Evolutionary conservation across 2,797 vertebrate species (phyloP), one percentile per base, ranked within the genome.

Genomic region (Microhierax caerulescens): DNA sequence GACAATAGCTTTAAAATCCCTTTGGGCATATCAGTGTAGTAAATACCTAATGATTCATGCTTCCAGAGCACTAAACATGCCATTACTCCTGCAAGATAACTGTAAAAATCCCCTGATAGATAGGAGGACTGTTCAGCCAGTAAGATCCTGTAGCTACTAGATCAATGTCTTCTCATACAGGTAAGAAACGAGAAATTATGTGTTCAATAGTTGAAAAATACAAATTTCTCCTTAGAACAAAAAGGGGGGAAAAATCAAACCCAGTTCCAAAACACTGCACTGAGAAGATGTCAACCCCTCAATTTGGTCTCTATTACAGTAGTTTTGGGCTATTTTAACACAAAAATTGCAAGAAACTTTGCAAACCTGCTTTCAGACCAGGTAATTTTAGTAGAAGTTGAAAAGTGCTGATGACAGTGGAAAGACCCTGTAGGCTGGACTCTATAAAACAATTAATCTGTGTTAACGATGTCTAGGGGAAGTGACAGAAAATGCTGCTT

Each of bases 321-420:
- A 67, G 50, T 23, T 79, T 24, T n/a, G 74, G 53, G 53, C 21
- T 73, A 65, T 88, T 91, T 84, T 65, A 89, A 79, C 16, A 77
- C 0, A 7, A 72, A 83, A 85, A 74, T 20, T 37, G 45, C 48
- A 70, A 5, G 3, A 72, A 90, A 72, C 39, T 86, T 72, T 48
- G 37, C 45, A 91, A 95, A 87, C 45, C 91, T 91, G 30, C 53
- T 79, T 61, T 93, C 74, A 85, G 59, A 81, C 20, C 59, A 65
- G 32, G 89, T 90, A 54, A 86, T 94, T 96, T 92, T 81, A 96
- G 73, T 51, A 70, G 90, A 88, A 91, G 50, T 28, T 83, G 67
- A 78, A 78, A 93, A 90, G 65, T 86, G 82, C 68, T 95, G 84
- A 96, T 57, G 73, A 45, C 27, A 67, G 59, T 88, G 74, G 73